A percentile compares a stretch with the other conserved stretches of the same genome.
Evolutionary conservation across 2,888 invertebrate species (phyloP).

Genomic region (Drosophila paramelanica): DNA sequence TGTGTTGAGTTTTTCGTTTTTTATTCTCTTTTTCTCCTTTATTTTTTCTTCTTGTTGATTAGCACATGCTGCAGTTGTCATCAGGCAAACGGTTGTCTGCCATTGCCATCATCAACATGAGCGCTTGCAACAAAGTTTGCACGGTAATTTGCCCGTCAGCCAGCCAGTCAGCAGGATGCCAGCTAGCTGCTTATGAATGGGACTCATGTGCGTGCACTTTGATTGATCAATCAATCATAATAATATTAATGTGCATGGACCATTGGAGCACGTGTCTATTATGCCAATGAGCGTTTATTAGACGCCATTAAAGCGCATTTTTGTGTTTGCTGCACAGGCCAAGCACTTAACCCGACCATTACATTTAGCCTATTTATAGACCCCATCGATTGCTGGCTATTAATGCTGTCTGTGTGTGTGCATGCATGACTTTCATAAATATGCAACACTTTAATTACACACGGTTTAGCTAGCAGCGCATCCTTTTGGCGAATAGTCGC

Average conservation of each 20-base stretch:
- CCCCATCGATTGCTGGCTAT: conserved; percentile 37
- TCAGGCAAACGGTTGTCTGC: conserved; percentile 57
- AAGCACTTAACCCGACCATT: conserved; percentile 11
- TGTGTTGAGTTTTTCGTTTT: neutral
- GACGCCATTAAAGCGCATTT: conserved; percentile 53
- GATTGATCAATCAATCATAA: conserved; percentile 57
- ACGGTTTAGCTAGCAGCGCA: conserved; percentile 14
- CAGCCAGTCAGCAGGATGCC: conserved; percentile 47
- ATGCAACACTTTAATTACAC: conserved; percentile 72
- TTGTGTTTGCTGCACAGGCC: conserved; percentile 1
- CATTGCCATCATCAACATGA: conserved; percentile 37
- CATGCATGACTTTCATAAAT: conserved; percentile 72
- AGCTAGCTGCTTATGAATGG: conserved; percentile 45
- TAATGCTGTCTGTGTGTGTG: conserved; percentile 28
- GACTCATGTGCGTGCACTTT: conserved; percentile 33
- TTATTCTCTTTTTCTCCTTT: neutral
- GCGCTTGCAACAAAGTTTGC: conserved; percentile 56
- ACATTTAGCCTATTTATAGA: conserved; percentile 51
- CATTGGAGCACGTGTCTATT: conserved; percentile 70
- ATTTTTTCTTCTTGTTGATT: conserved; percentile 33
- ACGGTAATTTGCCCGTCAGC: conserved; percentile 55
- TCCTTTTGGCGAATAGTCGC: conserved; percentile 19
- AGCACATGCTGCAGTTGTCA: conserved; percentile 56
- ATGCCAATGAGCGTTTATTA: conserved; percentile 68
- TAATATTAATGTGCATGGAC: conserved; percentile 32